Percentiles rank a stretch among this genome's conserved stretches.
Evolutionary conservation across 2,797 vertebrate genomes (phyloP).

Genomic region (Momotus momota): DNA sequence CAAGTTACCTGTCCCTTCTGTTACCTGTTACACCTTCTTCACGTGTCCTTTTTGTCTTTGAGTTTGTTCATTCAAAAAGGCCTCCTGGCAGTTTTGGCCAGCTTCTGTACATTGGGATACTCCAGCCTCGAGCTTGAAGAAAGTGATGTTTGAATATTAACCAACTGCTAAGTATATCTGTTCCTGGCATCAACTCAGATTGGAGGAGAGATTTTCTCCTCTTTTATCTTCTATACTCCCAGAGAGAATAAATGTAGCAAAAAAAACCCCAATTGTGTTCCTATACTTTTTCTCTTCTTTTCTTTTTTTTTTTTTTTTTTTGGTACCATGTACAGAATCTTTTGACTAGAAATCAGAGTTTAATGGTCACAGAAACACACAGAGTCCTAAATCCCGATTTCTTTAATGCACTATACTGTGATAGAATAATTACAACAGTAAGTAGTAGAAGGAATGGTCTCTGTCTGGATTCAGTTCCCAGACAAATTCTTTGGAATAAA

Average conservation of each 20-base stretch:
- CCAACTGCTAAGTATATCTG: too few species aligned
- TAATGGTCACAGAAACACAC: background rate
- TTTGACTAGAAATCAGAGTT: background rate
- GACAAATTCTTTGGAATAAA: background rate
- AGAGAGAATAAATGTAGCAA: background rate
- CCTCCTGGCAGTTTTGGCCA: too few species aligned
- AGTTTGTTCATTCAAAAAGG: too few species aligned
- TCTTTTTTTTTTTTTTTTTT: background rate
- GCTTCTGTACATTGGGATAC: too few species aligned
- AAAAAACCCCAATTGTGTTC: background rate
- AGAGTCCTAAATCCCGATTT: background rate
- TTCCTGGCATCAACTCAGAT: too few species aligned
- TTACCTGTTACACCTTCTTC: background rate
- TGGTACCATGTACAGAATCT: background rate
- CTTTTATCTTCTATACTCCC: background rate
- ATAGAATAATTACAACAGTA: rapidly evolving
- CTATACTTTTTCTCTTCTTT: too few species aligned
- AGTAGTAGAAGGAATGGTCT: background rate
- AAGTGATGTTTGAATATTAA: too few species aligned
- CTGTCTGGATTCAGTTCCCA: background rate
- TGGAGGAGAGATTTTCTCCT: too few species aligned
- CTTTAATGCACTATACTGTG: background rate
- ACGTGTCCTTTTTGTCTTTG: too few species aligned
- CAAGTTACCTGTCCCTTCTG: background rate
- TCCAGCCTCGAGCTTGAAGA: too few species aligned